Evolutionary conservation across 1,140 invertebrate genomes (phyloP), one percentile per base, ranked within the genome.

Genomic region (Latrodectus geometricus): DNA sequence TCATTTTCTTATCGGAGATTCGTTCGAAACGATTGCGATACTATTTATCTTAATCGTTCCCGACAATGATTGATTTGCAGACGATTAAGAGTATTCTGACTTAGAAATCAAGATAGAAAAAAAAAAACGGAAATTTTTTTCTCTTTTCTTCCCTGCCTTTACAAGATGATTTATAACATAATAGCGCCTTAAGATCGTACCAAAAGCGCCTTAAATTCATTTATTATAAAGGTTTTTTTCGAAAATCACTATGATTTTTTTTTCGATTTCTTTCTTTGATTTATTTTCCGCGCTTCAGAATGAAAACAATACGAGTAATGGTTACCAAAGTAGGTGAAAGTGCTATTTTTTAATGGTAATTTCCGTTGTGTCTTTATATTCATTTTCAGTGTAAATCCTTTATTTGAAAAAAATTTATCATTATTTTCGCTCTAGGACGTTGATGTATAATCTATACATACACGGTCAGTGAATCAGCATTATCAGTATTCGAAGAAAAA

Each of bases 81-180:
- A 76, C 82, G 82, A 84, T 84, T 84, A 84, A 84, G 72, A 54
- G 54, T 84, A 66, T 84, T 20, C 9, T 17, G 72, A 12, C 48
- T 21, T 3, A 50, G 77, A 52, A 74, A 50, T 7, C 48, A 49
- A 74, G 69, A 73, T 61, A 7, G 15, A 21, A 80, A 77, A 23
- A 61, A 76, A 17, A 17, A 56, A 23, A 66, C 11, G 21, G 21
- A 48, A 66, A 17, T 69, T 50, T 8, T 17, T n/a, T 65, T 17
- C 17, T 17, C n/a, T 76, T 23, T 76, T 20, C 21, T 20, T 35
- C 68, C 8, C 14, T 70, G 14, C 23, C 20, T 15, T 65, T 49
- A 65, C 70, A 14, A 69, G 82, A 84, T 84, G 82, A 84, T 84
- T 84, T 84, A 84, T 84, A 84, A 54, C 82, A 75, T 84, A 84